Evolutionary conservation across 2,888 invertebrate species (phyloP), one percentile per base, ranked within the genome.

Genomic region (Rhingia campestris): DNA sequence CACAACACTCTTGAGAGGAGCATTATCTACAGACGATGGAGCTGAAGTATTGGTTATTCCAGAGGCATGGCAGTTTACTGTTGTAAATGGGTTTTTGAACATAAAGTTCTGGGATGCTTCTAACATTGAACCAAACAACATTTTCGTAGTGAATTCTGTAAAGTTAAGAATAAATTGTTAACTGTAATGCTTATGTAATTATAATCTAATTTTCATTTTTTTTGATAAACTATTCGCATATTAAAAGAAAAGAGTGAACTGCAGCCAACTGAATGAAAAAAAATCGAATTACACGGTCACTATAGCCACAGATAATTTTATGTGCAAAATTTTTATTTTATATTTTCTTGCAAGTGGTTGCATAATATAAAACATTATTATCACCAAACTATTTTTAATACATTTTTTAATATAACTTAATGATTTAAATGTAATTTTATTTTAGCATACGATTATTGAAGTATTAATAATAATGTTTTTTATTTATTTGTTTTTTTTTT

Each of bases 101-200:
- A 94, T 93, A 87, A 93, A 93, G 91, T 92, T 94, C 91, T 93
- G 93, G 88, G 94, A 93, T 90, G 92, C 92, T 87, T 94, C 94
- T 89, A 94, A 87, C 77, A 94, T 89, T 89, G 94, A 93, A 89
- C 93, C 93, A 90, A 94, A 93, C 92, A 94, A 93, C 90, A 91
- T 91, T 53, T 22, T 22, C 33, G 37, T 63, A n/a, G 54, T 22
- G 45, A 47, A 53, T 45, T 59, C 73, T 79, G 63, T 33, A n/a
- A 56, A 47, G 14, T 30, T 4, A 22, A 14, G 58, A 63, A 30
- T 10, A n/a, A 53, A 54, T 10, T 30, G 12, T 51, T 22, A 53
- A n/a, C 56, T 33, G 14, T 33, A 6, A 49, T 32, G 22, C 47
- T 7, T 6, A 12, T 4, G 7, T 53, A 30, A 43, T 32, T 47